These are phyloP conservation scores for Caretta caretta DNA, from an alignment of 2,113 vertebrate genomes.

Conservation along the genomic window DNA sequence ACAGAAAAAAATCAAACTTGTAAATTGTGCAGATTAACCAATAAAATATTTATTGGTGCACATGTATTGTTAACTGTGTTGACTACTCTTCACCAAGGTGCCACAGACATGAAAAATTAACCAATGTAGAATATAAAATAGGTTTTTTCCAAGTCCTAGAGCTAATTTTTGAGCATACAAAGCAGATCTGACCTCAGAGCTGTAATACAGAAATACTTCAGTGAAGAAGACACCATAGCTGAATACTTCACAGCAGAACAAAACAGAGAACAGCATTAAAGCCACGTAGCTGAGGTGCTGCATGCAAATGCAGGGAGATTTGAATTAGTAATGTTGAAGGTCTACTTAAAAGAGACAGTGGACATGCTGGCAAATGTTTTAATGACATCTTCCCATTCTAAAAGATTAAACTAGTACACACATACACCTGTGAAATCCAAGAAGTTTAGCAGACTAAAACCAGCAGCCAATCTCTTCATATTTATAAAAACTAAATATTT, in stretches of 20 bases:
- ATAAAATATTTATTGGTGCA: conserved; percentile 79
- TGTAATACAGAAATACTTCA: conserved; percentile 70
- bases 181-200: conserved; percentile 61
- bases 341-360: conserved; percentile 30
- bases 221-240: conserved; percentile 58
- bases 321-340: conserved; percentile 66
- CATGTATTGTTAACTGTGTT: conserved; percentile 72
- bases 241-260: conserved; percentile 74
- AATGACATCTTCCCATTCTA: conserved; percentile 51
- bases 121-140: conserved; percentile 71
- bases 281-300: conserved; percentile 46
- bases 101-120: conserved; percentile 81
- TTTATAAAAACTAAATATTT: conserved; percentile 31
- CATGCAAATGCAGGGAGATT: conserved; percentile 54
- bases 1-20: conserved; percentile 69
- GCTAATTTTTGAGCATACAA: conserved; percentile 67
- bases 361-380: conserved; percentile 29
- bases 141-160: conserved; percentile 39
- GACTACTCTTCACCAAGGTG: conserved; percentile 73
- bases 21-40: conserved; percentile 70
- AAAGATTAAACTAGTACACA: not conserved
- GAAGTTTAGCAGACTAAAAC: conserved; percentile 22
- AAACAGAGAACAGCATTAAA: conserved; percentile 67
- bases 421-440: conserved; percentile 34
- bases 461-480: not conserved